Conservation (phyloP, 1,140 invertebrate species). For the Sarcophaga bullata region DNA sequence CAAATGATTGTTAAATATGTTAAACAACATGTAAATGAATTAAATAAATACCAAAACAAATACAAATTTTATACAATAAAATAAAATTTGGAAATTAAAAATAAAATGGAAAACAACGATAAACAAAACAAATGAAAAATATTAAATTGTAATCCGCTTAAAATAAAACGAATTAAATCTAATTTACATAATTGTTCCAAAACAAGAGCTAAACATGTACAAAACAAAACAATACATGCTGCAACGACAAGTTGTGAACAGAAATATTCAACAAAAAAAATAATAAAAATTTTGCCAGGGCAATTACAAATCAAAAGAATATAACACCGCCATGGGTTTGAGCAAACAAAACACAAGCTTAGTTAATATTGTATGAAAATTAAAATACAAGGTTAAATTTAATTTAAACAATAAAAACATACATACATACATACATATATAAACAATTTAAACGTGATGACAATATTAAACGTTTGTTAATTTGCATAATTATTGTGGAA, state of each 20-base stretch:
- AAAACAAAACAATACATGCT: neutral
- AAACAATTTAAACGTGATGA: slow-evolving; percentile 56
- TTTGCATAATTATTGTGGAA: slow-evolving; percentile 62
- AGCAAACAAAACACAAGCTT: neutral
- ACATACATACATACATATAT: neutral
- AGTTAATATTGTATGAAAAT: slow-evolving; percentile 8
- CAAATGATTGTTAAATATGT: slow-evolving; percentile 22
- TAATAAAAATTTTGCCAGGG: neutral
- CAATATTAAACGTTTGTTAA: slow-evolving; percentile 65
- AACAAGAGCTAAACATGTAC: neutral
- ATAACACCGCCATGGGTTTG: neutral
- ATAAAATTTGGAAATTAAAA: neutral
- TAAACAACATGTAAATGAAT: slow-evolving; percentile 24
- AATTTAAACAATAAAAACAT: neutral
- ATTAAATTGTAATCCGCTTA: slow-evolving; percentile 66
- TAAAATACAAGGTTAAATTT: neutral
- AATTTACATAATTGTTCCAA: slow-evolving; percentile 64
- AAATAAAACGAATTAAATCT: slow-evolving; percentile 63
- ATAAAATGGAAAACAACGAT: neutral
- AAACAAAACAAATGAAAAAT: slow-evolving; percentile 56
- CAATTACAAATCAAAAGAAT: slow-evolving; percentile 11
- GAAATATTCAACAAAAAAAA: neutral
- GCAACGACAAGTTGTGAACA: neutral
- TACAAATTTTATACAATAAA: too few species aligned
- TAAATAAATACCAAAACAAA: neutral